These are phyloP conservation scores for Rhea americana DNA, from an alignment of 2,113 vertebrate genomes.

Conservation along the genomic window DNA sequence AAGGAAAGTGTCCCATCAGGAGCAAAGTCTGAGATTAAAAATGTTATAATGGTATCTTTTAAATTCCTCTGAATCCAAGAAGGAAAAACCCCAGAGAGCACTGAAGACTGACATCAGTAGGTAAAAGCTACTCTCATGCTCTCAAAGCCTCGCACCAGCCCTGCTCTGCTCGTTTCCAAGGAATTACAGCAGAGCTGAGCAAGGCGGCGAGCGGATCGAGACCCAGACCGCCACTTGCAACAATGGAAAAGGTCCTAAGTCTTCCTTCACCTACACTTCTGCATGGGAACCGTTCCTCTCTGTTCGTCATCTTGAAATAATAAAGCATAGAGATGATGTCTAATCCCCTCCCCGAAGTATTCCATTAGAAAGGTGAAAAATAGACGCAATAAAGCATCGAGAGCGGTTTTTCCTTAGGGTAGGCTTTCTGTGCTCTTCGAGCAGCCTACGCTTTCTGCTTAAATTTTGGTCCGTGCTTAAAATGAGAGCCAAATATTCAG, in stretches of 20 bases:
- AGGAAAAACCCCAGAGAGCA: not conserved
- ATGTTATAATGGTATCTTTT: not conserved
- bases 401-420: not conserved
- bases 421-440: not conserved
- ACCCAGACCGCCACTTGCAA: not conserved
- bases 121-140: not conserved
- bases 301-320: not conserved
- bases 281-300: not conserved
- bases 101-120: not conserved
- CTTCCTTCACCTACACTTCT: not conserved
- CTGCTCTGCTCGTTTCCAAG: not conserved
- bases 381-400: rapidly evolving
- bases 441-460: not conserved
- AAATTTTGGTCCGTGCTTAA: not conserved
- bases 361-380: not conserved
- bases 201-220: not conserved
- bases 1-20: not conserved
- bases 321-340: rapidly evolving
- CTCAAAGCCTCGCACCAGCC: not conserved
- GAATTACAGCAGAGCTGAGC: not conserved
- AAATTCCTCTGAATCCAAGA: not conserved
- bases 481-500: not conserved
- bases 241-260: not conserved
- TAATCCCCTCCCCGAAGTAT: not conserved
- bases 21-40: conserved; percentile 20